phyloP scores from a whole-genome alignment of 2,888 invertebrate species.

The Hartigia nigra region DNA sequence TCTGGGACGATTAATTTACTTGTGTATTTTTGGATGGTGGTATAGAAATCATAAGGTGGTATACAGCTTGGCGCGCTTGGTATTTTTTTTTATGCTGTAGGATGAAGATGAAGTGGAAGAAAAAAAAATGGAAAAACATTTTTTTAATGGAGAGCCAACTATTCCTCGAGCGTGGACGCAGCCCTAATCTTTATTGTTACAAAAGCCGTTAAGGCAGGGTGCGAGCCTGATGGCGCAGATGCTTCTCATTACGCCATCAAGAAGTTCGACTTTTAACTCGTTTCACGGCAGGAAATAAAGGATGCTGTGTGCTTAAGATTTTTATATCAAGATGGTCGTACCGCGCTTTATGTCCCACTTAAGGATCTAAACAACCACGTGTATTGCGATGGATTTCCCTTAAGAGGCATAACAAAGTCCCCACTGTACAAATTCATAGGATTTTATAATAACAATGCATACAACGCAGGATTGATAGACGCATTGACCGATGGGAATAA shows the following conservation, averaged over 20 bases:
- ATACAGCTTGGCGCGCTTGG: no score
- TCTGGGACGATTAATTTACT: neutral
- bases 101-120: neutral
- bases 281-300: conserved; percentile 14
- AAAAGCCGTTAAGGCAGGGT: conserved; percentile 11
- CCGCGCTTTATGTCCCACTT: conserved; percentile 17
- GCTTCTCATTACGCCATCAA: conserved; percentile 19
- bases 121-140: neutral
- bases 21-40: neutral
- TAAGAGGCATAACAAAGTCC: neutral
- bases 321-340: conserved; percentile 7
- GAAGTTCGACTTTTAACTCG: conserved; percentile 22
- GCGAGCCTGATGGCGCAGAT: conserved; percentile 14
- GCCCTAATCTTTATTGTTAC: conserved; percentile 14
- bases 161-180: neutral
- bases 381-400: neutral
- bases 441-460: neutral
- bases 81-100: neutral
- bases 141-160: neutral
- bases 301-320: conserved; percentile 14
- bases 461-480: neutral
- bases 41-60: neutral
- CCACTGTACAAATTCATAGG: neutral
- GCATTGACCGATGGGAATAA: neutral
- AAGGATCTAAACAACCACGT: neutral